phyloP scores from a whole-genome alignment of 2,797 vertebrate genomes.

The Thamnophis elegans region DNA sequence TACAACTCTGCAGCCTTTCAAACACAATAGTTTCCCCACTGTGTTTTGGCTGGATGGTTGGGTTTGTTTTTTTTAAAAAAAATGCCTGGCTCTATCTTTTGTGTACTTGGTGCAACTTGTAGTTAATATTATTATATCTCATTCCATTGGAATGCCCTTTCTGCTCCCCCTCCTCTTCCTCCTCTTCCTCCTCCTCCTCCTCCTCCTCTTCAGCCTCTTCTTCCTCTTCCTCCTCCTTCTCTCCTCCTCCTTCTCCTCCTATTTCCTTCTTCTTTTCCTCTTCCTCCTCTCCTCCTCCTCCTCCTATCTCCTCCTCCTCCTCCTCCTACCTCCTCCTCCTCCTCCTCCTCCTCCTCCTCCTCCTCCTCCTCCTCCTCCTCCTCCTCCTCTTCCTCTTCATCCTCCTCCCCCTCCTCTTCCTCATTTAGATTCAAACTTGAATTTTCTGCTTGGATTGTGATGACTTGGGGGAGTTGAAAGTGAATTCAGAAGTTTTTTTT shows the following conservation, averaged over 20 bases:
- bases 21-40: background rate
- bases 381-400: background rate
- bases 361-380: background rate
- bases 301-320: background rate
- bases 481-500: too few species aligned
- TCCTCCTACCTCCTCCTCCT: background rate
- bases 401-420: too few species aligned
- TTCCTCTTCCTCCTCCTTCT: too few species aligned
- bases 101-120: conserved; percentile 28
- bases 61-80: rapidly evolving
- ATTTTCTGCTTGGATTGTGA: background rate
- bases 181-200: background rate
- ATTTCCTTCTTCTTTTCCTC: too few species aligned
- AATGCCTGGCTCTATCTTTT: conserved; percentile 22
- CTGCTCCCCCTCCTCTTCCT: too few species aligned
- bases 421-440: background rate
- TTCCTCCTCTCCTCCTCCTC: rapidly evolving
- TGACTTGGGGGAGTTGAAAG: background rate
- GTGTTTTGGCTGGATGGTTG: conserved; percentile 20
- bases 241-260: too few species aligned
- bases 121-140: conserved; percentile 19
- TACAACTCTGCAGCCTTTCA: conserved; percentile 24
- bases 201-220: too few species aligned
- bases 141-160: conserved; percentile 9
- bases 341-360: rapidly evolving